Percentiles rank a stretch among this genome's conserved stretches.
Evolutionary conservation across 1,140 invertebrate genomes (phyloP).

Genomic region (Sitophilus oryzae): DNA sequence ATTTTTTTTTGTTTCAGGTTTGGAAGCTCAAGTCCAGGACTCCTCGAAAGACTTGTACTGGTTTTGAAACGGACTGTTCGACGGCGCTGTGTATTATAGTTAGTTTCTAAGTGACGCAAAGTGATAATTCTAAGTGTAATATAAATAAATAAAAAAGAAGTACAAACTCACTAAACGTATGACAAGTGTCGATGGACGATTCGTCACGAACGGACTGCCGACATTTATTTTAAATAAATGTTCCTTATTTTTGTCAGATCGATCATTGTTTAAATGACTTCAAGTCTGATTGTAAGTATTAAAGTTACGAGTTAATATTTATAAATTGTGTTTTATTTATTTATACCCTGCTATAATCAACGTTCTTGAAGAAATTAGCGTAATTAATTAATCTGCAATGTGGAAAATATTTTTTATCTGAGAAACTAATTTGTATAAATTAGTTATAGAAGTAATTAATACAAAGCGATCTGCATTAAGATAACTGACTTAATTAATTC

Average conservation of each 20-base stretch:
- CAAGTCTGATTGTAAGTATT: constrained; percentile 37
- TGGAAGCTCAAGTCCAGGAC: constrained; percentile 54
- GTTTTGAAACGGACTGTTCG: constrained; percentile 41
- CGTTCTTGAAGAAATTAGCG: too few species aligned
- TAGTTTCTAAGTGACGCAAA: constrained; percentile 30
- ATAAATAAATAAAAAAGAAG: constrained; percentile 35
- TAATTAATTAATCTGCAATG: too few species aligned
- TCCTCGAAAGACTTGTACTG: constrained; percentile 54
- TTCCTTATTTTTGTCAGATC: constrained; percentile 35
- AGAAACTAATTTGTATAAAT: too few species aligned
- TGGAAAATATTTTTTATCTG: too few species aligned
- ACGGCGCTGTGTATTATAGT: constrained; percentile 23
- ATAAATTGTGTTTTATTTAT: constrained; percentile 13
- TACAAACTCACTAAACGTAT: constrained; percentile 38
- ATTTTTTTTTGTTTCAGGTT: constrained; percentile 44
- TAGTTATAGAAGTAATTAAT: too few species aligned
- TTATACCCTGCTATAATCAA: neutral
- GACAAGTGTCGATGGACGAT: constrained; percentile 20
- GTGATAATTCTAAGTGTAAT: constrained; percentile 42
- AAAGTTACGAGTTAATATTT: constrained; percentile 28
- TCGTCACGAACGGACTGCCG: constrained; percentile 7
- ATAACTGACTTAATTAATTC: too few species aligned
- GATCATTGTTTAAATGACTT: constrained; percentile 27
- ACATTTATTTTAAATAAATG: constrained; percentile 40
- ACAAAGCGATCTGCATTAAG: too few species aligned